Base-by-base conservation (phyloP, 2,888 invertebrate species). In the Callosobruchus maculatus region DNA sequence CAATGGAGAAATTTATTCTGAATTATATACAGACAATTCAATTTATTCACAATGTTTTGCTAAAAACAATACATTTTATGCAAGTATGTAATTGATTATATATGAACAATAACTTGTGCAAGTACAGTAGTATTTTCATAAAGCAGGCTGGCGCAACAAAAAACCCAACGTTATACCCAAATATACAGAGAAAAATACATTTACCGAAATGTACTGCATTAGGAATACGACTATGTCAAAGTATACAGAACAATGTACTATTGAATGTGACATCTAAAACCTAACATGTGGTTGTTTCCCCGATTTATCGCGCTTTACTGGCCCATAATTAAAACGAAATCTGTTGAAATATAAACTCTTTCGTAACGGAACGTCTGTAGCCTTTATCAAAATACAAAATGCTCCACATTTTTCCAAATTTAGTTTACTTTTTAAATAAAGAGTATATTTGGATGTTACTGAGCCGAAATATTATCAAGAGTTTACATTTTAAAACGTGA, bases 51-150 rank as follows among this genome's bases (percentile, higher is more conserved):
- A 83, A 81, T 68, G 22, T 78, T 79, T 78, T 80, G 81, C 81
- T 79, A 80, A 74, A 81, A 81, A 80, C 75, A 79, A 77, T 78
- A 80, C 77, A 78, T 77, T 77, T 79, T 75, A n/a, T 22, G 21
- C 21, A 71, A 67, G 21, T 74, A 31, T 78, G 76, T 80, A 71
- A 80, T 78, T 80, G 78, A 79, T 79, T 78, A 88, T 85, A 89
- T 88, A 84, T 91, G 90, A 91, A 91, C 91, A 91, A 83, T 79
- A 78, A 49, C 1, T 79, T 81, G 81, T 82, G 82, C 82, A 81
- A 81, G 81, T 82, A 80, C 81, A 80, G 74, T 71, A 74, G 66
- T 71, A 26, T 70, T 70, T 20, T 77, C 72, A 68, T 70, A 76
- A 74, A 81, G 81, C 81, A 82, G 81, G 80, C 78, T 74, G 72